These are phyloP conservation scores for Enteromius unitaeniatus DNA, from an alignment of 2,797 vertebrate genomes.

Conservation along the genomic window DNA sequence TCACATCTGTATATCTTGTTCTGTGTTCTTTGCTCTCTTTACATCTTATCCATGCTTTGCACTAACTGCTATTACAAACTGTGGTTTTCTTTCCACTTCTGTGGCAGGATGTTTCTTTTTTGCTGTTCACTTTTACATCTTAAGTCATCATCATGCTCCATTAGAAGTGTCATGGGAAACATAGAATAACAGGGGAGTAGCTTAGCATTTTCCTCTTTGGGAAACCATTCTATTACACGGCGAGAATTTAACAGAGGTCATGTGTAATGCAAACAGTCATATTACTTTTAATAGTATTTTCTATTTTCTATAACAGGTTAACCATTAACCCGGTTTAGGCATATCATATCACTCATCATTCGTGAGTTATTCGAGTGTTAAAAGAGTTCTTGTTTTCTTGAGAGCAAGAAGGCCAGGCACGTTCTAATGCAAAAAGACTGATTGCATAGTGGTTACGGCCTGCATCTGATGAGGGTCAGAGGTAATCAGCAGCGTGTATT, in stretches of 20 bases:
- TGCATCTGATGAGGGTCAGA: background rate
- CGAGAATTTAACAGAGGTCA: background rate
- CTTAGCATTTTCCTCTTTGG: constrained; percentile 3
- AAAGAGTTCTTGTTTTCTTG: background rate
- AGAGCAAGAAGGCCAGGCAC: background rate
- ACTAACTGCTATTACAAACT: constrained; percentile 17
- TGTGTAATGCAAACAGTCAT: background rate
- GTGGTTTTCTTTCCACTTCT: constrained; percentile 19
- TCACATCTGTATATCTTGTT: background rate
- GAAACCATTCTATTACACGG: background rate
- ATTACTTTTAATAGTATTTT: constrained; percentile 5
- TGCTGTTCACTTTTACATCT: constrained; percentile 24
- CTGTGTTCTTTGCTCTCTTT: background rate
- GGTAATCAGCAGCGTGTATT: background rate
- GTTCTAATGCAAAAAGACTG: background rate
- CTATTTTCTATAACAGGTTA: background rate
- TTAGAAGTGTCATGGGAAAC: constrained; percentile 28
- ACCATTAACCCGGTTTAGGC: background rate
- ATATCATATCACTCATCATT: background rate
- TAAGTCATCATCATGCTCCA: background rate
- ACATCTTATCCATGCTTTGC: background rate
- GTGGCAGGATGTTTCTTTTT: constrained; percentile 33
- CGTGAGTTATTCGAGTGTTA: background rate
- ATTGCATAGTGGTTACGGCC: background rate
- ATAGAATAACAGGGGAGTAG: constrained; percentile 11